These are phyloP conservation scores for Danaus melanippus DNA, from an alignment of 1,140 invertebrate genomes.

Conservation along the genomic window DNA sequence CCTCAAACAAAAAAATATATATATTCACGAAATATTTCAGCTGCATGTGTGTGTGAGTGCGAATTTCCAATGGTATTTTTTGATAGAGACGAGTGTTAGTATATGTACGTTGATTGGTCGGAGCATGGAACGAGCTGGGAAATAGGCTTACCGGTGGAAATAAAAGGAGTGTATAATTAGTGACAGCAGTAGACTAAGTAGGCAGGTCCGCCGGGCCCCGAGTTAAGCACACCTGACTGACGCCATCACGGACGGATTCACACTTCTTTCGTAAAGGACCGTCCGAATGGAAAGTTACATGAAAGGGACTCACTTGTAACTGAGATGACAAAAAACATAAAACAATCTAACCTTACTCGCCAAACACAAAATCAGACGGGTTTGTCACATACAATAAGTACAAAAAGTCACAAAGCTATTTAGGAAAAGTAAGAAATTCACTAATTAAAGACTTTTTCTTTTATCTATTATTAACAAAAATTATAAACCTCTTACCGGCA, in stretches of 20 bases:
- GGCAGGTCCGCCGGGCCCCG: slow-evolving; percentile 47
- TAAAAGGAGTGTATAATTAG: slow-evolving; percentile 58
- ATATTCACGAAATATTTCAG: slow-evolving; percentile 13
- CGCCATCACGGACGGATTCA: slow-evolving; percentile 54
- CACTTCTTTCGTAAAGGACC: slow-evolving; percentile 60
- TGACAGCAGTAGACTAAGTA: slow-evolving; percentile 58
- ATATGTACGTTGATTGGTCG: slow-evolving; percentile 21
- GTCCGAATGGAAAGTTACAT: slow-evolving; percentile 64
- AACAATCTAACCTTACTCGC: too few species aligned
- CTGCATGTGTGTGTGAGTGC: slow-evolving; percentile 13
- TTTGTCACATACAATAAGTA: too few species aligned
- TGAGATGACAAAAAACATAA: slow-evolving; percentile 36
- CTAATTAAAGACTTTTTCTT: too few species aligned
- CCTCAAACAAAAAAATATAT: slow-evolving; percentile 13
- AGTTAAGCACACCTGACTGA: slow-evolving; percentile 59
- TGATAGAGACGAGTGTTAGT: slow-evolving; percentile 17
- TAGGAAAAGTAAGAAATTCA: too few species aligned
- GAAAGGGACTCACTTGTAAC: slow-evolving; percentile 61
- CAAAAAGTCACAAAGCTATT: too few species aligned
- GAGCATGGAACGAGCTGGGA: slow-evolving; percentile 12
- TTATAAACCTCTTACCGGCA: too few species aligned
- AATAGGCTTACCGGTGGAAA: slow-evolving; percentile 31
- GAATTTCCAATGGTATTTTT: slow-evolving; percentile 16
- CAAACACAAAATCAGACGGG: too few species aligned
- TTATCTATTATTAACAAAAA: too few species aligned